Evolutionary conservation across 2,113 vertebrate species (phyloP).

Genomic region (human (Homo sapiens)): DNA sequence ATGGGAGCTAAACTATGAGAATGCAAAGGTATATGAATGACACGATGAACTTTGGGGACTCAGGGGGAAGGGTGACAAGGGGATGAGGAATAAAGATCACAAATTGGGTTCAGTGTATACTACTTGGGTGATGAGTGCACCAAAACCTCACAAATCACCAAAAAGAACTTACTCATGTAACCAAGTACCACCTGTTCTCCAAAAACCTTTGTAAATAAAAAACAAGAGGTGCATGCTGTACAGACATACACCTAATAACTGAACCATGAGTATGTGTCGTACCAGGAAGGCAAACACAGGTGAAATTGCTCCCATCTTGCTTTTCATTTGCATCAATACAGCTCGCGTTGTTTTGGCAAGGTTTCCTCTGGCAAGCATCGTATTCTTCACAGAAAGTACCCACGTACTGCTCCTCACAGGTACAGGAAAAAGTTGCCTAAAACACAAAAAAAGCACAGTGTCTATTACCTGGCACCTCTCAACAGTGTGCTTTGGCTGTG

Average conservation of each 20-base stretch:
- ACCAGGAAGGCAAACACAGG: slow-evolving; percentile 92
- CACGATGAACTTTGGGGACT: too few relatives aligned
- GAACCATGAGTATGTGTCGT: slow-evolving; percentile 55
- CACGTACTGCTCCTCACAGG: slow-evolving; percentile 90
- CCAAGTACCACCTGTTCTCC: too few relatives aligned
- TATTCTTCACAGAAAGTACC: slow-evolving; percentile 96
- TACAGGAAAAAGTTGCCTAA: slow-evolving; percentile 94
- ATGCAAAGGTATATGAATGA: too few relatives aligned
- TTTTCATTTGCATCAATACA: slow-evolving; percentile 90
- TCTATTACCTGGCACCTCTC: not conserved
- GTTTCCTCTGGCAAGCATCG: slow-evolving; percentile 91
- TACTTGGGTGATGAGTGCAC: too few relatives aligned
- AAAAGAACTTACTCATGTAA: too few relatives aligned
- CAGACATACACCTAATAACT: not conserved
- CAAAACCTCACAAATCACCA: too few relatives aligned
- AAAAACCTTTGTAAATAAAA: too few relatives aligned
- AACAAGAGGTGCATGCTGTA: not conserved
- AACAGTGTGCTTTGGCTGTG: not conserved
- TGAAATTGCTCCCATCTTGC: slow-evolving; percentile 90
- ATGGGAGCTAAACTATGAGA: too few relatives aligned
- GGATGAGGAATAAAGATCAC: too few relatives aligned
- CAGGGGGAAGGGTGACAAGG: too few relatives aligned
- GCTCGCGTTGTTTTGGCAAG: slow-evolving; percentile 92
- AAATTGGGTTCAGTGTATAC: too few relatives aligned
- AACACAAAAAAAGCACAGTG: slow-evolving; percentile 40